phyloP scores from a whole-genome alignment of 2,888 invertebrate species.

The Macaria liturata region DNA sequence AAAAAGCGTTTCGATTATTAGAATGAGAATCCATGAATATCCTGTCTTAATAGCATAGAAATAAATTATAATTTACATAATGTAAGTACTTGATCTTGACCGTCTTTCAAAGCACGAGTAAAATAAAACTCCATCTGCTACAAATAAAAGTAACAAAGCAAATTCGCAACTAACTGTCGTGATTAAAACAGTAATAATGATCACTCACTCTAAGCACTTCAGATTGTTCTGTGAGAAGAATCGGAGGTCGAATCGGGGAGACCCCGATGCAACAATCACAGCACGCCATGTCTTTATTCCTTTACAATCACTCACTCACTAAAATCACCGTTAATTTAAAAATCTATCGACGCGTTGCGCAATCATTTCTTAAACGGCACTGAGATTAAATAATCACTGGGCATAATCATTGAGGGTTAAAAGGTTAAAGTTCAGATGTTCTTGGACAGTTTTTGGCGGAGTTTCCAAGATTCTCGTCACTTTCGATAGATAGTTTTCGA shows the following conservation, averaged over 20 bases:
- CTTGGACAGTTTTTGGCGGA: slow-evolving; percentile 47
- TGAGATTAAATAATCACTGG: slow-evolving; percentile 23
- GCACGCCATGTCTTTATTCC: slow-evolving; percentile 78
- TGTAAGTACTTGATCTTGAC: slow-evolving; percentile 25
- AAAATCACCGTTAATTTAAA: slow-evolving; percentile 56
- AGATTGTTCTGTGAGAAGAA: slow-evolving; percentile 88
- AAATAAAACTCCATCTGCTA: background rate
- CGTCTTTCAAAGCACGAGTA: slow-evolving; percentile 2
- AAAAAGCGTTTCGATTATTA: too few relatives aligned
- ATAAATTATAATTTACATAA: background rate
- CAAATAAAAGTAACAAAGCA: too few relatives aligned
- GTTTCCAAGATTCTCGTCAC: slow-evolving; percentile 61
- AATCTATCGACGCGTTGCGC: slow-evolving; percentile 59
- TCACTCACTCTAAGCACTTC: slow-evolving; percentile 89
- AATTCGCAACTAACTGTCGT: too few relatives aligned
- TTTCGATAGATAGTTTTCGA: slow-evolving; percentile 67
- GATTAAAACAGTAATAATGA: slow-evolving; percentile 2
- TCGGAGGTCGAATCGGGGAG: slow-evolving; percentile 89
- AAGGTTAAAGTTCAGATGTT: slow-evolving; percentile 31
- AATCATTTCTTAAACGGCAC: slow-evolving; percentile 47
- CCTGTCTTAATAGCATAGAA: too few relatives aligned
- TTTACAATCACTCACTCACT: slow-evolving; percentile 50
- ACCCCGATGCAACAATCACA: slow-evolving; percentile 87
- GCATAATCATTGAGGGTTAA: slow-evolving; percentile 28
- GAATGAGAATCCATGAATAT: too few relatives aligned